Evolutionary conservation across 1,140 invertebrate species (phyloP), one percentile per base, ranked within the genome.

Genomic region (Leucophenga varia): DNA sequence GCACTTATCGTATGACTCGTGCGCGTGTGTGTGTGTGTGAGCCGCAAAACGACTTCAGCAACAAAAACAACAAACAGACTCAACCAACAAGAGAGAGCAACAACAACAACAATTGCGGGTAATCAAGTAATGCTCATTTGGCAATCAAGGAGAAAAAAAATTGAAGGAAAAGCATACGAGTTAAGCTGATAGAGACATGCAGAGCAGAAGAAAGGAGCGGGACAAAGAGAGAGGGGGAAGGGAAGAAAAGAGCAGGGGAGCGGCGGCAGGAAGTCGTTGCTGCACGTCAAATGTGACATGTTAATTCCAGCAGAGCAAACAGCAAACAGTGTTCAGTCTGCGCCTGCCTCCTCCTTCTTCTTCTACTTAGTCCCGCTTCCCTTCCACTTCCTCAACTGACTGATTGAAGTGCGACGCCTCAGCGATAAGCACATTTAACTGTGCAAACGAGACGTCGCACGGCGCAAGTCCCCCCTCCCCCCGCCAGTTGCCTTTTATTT

Each of bases 91-190:
- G n/a, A n/a, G n/a, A n/a, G n/a, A n/a, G n/a, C n/a, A n/a, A n/a
- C n/a, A n/a, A n/a, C n/a, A n/a, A n/a, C 54, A 57, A 41, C 61
- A 59, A 63, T 61, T 59, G 63, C 50, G 56, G 55, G 63, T 63
- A 67, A 67, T 67, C 63, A 67, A 67, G 64, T 67, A 67, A 67
- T 67, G 63, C 59, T 67, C 59, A 67, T 63, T 67, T 59, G 45
- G 47, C 50, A 50, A 57, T 50, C 63, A 61, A 39, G 54, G 40
- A n/a, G n/a, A n/a, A n/a, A n/a, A n/a, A n/a, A n/a, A n/a, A n/a
- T n/a, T n/a, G n/a, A n/a, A n/a, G n/a, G n/a, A n/a, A n/a, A n/a
- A n/a, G n/a, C n/a, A n/a, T n/a, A n/a, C n/a, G n/a, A n/a, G n/a
- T n/a, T n/a, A n/a, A 43, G 40, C 39, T 56, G 61, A 64, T 61